Evolutionary conservation across 1,140 invertebrate species (phyloP).

Genomic region (Agrypnia vestita): DNA sequence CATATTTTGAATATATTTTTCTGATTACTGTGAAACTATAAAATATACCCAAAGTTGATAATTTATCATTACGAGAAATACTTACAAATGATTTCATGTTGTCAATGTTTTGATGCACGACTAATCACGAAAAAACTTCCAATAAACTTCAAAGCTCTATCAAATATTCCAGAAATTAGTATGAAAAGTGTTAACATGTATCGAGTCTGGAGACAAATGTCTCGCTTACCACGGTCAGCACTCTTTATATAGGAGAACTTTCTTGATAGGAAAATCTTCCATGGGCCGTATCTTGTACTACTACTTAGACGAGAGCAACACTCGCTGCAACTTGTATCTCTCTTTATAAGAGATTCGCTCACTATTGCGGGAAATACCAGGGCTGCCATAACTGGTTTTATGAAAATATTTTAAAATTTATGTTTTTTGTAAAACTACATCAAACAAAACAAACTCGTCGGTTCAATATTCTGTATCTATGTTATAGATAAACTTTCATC

Average conservation of each 20-base stretch:
- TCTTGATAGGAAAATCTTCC: slow-evolving; percentile 40
- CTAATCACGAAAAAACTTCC: background rate
- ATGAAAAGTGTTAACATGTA: slow-evolving; percentile 28
- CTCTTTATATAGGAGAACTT: slow-evolving; percentile 52
- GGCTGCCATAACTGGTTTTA: background rate
- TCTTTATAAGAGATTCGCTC: background rate
- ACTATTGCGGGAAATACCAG: background rate
- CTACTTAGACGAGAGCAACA: too few species aligned
- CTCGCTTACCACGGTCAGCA: slow-evolving; percentile 34
- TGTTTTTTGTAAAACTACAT: too few species aligned
- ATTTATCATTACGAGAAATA: too few species aligned
- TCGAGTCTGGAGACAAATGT: slow-evolving; percentile 45
- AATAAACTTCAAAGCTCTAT: background rate
- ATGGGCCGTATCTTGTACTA: too few species aligned
- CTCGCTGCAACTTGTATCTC: background rate
- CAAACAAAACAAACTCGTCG: too few species aligned
- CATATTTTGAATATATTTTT: background rate
- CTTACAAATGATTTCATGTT: slow-evolving; percentile 16
- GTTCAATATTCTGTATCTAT: too few species aligned
- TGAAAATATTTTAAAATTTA: too few species aligned
- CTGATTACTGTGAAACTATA: too few species aligned
- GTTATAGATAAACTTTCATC: too few species aligned
- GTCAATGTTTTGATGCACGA: slow-evolving; percentile 1
- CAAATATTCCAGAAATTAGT: background rate
- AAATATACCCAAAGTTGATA: too few species aligned